These are phyloP conservation scores for Micropoecilia bifurca DNA, from an alignment of 2,797 vertebrate genomes.

Conservation along the genomic window DNA sequence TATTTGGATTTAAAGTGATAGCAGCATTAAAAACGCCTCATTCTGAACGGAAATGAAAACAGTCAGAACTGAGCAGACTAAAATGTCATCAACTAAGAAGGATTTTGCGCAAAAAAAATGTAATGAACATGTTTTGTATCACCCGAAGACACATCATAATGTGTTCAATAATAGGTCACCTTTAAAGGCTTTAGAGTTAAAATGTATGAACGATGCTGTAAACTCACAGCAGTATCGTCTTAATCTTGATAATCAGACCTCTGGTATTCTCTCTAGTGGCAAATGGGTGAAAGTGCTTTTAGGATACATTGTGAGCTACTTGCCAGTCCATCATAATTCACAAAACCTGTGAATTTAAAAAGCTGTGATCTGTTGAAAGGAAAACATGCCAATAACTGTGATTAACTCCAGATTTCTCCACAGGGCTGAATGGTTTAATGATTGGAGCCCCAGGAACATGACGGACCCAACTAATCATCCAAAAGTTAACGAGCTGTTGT, in stretches of 20 bases:
- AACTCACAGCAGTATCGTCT: background rate
- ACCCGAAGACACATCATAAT: too few species aligned
- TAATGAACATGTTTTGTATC: too few species aligned
- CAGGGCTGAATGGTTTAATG: background rate
- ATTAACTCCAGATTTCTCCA: background rate
- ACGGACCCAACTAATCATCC: background rate
- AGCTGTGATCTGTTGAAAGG: background rate
- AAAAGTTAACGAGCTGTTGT: background rate
- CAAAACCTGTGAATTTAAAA: background rate
- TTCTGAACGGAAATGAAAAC: too few species aligned
- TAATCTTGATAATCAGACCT: background rate
- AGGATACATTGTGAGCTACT: background rate
- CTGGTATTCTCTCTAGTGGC: background rate
- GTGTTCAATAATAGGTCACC: too few species aligned
- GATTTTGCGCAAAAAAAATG: too few species aligned
- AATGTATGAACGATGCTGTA: background rate
- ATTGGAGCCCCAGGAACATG: background rate
- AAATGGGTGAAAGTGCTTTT: background rate
- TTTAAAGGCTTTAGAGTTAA: background rate
- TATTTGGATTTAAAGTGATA: too few species aligned
- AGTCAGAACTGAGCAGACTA: too few species aligned
- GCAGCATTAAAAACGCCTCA: too few species aligned
- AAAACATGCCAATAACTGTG: background rate
- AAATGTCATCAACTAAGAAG: too few species aligned
- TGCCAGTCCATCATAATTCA: background rate